Conservation (phyloP, 2,888 invertebrate species). For the Polyommatus icarus region DNA sequence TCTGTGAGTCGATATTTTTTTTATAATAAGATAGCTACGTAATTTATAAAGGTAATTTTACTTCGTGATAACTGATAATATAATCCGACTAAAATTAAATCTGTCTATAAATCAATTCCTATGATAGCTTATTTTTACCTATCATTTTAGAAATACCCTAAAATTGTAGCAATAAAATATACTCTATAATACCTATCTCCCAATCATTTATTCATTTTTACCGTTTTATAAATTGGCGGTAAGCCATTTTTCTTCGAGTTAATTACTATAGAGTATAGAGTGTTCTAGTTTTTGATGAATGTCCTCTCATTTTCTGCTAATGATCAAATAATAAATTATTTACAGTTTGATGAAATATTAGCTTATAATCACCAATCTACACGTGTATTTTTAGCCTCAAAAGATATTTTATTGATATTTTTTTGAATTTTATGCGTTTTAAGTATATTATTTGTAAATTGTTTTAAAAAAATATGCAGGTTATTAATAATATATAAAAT, state of each 20-base stretch:
- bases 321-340: neutral
- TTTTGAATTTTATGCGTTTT: too few relatives aligned
- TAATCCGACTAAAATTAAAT: neutral
- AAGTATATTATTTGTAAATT: too few relatives aligned
- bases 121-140: too few relatives aligned
- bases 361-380: neutral
- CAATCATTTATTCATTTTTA: neutral
- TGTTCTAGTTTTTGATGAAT: neutral
- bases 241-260: neutral
- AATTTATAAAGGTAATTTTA: too few relatives aligned
- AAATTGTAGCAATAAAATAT: too few relatives aligned
- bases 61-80: too few relatives aligned
- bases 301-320: neutral
- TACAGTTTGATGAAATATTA: neutral
- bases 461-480: too few relatives aligned
- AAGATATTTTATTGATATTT: too few relatives aligned
- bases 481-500: too few relatives aligned
- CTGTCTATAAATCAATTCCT: neutral
- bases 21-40: too few relatives aligned
- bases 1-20: neutral
- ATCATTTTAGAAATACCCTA: too few relatives aligned
- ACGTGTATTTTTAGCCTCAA: neutral
- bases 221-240: neutral
- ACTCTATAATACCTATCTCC: too few relatives aligned
- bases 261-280: neutral